Evolutionary conservation across 2,797 vertebrate genomes (phyloP), one percentile per base, ranked within the genome.

Genomic region (Tapirus indicus): DNA sequence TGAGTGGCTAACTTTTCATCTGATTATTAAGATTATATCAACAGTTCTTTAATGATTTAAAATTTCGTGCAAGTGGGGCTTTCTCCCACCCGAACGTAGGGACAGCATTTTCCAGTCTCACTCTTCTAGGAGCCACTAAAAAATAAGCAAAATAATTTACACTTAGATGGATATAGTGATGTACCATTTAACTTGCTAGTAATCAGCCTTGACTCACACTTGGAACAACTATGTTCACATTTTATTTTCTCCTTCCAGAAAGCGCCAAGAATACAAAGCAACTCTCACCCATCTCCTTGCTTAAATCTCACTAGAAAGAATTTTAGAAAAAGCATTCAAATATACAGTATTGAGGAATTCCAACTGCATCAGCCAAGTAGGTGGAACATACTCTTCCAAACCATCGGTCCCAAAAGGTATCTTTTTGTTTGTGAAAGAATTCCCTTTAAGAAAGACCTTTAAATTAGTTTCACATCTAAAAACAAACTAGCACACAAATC

Each of bases 1-100:
- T 27, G 32, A 89, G 12, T 86, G 29, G n/a, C 41, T 47, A 68
- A 27, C 17, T 85, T 94, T 9, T 74, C 49, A 41, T 44, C 29
- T 68, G 54, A 56, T 82, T 49, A 52, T 75, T 88, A 88, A 69
- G 7, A 93, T 49, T 75, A 20, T 35, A 72, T 84, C 49, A 91
- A 74, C 23, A 77, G 60, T 91, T 62, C 25, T 91, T 93, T 87
- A 92, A 74, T 49, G 21, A 60, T 72, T 78, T 91, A 91, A 93
- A 95, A 86, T 77, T 88, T 66, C 83, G 62, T 38, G 35, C 29
- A 74, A 79, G 11, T 68, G 35, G 25, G 29, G 3, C 75, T 96
- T 95, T 94, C 49, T 96, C 25, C n/a, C 29, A 54, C 11, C 89
- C 80, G 16, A 79, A 96, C 84, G 35, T 32, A 49, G 20, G 3